Percentiles rank a stretch among this genome's conserved stretches.
Evolutionary conservation across 2,797 vertebrate genomes (phyloP).

Genomic region (Uromys caudimaculatus): DNA sequence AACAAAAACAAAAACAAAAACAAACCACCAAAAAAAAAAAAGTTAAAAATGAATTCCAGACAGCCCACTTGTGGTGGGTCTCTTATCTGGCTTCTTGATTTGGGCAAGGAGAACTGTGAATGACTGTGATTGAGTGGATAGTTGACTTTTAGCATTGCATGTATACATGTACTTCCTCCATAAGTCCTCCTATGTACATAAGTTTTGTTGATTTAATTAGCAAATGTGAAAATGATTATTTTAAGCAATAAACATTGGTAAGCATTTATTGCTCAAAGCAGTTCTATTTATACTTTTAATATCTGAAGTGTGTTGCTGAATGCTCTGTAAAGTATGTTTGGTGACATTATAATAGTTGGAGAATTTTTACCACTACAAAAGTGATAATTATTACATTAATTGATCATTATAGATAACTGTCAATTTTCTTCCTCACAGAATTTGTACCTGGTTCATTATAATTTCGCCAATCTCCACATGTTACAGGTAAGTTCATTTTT

Average conservation of each 20-base stretch:
- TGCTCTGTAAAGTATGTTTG: constrained; percentile 52
- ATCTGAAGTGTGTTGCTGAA: constrained; percentile 51
- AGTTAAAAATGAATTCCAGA: neutral
- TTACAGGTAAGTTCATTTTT: neutral
- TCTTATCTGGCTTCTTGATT: neutral
- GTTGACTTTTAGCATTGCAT: neutral
- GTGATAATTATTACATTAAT: constrained; percentile 57
- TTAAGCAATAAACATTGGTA: constrained; percentile 53
- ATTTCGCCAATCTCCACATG: neutral
- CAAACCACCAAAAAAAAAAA: no score
- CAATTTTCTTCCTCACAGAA: neutral
- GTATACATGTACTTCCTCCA: neutral
- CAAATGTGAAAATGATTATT: constrained; percentile 60
- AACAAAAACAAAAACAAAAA: neutral
- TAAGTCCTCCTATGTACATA: constrained; percentile 40
- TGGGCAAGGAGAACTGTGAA: neutral
- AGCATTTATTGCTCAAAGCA: constrained; percentile 27
- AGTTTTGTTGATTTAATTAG: constrained; percentile 32
- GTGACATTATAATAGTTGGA: constrained; percentile 50
- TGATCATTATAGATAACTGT: constrained; percentile 21
- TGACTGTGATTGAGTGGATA: fast-evolving
- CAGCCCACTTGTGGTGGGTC: neutral
- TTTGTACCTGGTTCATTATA: neutral
- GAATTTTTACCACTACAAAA: constrained; percentile 69
- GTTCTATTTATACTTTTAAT: constrained; percentile 68